Base-by-base conservation (phyloP, 1,140 invertebrate species). In the Oreohelix idahoensis region DNA sequence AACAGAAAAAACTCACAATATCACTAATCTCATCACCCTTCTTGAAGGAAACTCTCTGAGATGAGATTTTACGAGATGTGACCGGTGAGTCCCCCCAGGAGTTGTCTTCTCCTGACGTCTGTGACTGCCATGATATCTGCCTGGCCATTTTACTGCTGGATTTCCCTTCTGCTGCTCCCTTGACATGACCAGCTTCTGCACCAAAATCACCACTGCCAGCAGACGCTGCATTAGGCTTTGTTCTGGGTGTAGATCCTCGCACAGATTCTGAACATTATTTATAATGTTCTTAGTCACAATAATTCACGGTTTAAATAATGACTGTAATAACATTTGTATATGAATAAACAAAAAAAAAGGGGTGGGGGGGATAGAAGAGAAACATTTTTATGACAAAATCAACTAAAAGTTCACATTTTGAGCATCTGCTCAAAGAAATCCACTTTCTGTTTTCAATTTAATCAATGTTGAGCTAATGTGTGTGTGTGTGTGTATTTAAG, bases 21-120 rank as follows among this genome's bases (percentile, higher is more conserved):
- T 87, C 83, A 58, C 84, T 82, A 49, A 87, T 79, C 78, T 87
- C 86, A 42, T 83, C 81, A 74, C 84, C 84, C 32, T 77, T 82
- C 42, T 87, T 87, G 81, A 87, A 87, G 13, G 84, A 85, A 39
- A 87, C 86, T 32, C 82, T 78, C 45, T 58, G 39, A 26, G 83
- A 39, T 32, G 73, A 82, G 32, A 49, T 75, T 15, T 69, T 73
- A 29, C 81, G 39, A 17, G 80, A 74, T 13, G 85, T 79, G 23
- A 79, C 32, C 0, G 81, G 85, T 29, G 83, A 83, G 66, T 86
- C 83, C 20, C 66, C 51, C 83, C 83, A 85, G 0, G 84, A 84
- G 70, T 83, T 79, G 4, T 85, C 86, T 32, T 85, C 82, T 70
- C 20, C 39, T 66, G 86, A 84, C 5, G 58, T 53, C 36, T 85